phyloP scores from a whole-genome alignment of 1,140 invertebrate species.

The Drosophila nikananu region DNA sequence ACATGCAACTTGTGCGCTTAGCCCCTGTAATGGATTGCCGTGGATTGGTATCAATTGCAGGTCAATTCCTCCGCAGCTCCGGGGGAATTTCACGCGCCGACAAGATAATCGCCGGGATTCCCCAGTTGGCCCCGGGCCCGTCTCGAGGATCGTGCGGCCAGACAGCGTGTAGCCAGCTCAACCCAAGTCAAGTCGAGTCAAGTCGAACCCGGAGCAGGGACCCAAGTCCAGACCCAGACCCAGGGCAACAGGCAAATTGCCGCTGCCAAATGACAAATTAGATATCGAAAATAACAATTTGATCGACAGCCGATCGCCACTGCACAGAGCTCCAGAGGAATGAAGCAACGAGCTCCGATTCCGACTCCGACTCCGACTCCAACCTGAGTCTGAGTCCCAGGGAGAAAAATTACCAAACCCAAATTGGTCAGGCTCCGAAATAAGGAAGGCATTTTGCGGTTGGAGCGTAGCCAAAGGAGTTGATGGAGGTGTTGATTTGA shows the following conservation, averaged over 20 bases:
- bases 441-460: constrained; percentile 81
- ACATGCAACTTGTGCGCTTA: constrained; percentile 84
- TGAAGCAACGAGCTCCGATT: constrained; percentile 3
- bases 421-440: constrained; percentile 67
- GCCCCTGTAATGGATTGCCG: constrained; percentile 83
- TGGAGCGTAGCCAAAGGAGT: constrained; percentile 67
- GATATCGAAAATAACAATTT: constrained; percentile 83
- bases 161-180: constrained; percentile 72
- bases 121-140: constrained; percentile 71
- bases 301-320: constrained; percentile 83
- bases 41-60: constrained; percentile 84
- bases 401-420: constrained; percentile 61
- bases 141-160: constrained; percentile 72
- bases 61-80: constrained; percentile 73
- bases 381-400: neutral
- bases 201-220: constrained; percentile 23
- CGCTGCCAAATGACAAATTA: constrained; percentile 83
- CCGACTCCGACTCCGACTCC: neutral
- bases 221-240: constrained; percentile 16
- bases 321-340: constrained; percentile 27
- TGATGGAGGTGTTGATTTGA: constrained; percentile 85
- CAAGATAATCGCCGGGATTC: constrained; percentile 84
- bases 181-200: constrained; percentile 6
- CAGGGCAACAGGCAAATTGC: constrained; percentile 51
- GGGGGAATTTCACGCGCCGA: constrained; percentile 78